These are phyloP conservation scores for Stenodera caucasica DNA, from an alignment of 2,888 invertebrate species.

Conservation along the genomic window DNA sequence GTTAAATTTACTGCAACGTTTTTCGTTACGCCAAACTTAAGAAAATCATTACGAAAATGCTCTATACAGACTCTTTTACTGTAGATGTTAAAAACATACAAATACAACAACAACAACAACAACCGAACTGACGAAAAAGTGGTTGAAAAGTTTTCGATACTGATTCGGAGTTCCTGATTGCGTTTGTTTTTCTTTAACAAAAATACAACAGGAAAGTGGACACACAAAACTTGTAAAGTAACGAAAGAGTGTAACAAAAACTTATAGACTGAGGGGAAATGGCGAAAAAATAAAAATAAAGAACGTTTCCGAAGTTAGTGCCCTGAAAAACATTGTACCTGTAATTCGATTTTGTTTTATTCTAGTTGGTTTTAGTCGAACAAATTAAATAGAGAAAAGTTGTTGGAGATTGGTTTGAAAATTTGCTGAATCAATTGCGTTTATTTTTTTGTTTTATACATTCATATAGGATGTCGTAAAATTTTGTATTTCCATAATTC, in stretches of 20 bases:
- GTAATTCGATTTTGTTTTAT: neutral
- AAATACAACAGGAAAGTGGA: conserved; percentile 28
- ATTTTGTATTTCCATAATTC: neutral
- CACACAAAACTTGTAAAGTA: conserved; percentile 2
- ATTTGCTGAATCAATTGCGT: neutral
- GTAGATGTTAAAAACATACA: conserved; percentile 22
- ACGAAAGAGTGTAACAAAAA: neutral
- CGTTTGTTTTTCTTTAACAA: conserved; percentile 32
- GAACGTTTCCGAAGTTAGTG: neutral
- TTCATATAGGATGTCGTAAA: neutral
- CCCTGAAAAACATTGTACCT: neutral
- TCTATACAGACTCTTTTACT: conserved; percentile 27
- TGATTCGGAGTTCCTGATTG: conserved; percentile 32
- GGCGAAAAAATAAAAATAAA: neutral
- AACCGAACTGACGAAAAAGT: neutral
- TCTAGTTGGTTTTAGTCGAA: neutral
- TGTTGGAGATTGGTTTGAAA: neutral
- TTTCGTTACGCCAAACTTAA: conserved; percentile 17
- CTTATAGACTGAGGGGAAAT: neutral
- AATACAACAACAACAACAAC: neutral
- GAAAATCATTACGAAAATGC: conserved; percentile 29
- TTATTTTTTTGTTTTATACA: neutral
- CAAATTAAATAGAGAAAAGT: neutral
- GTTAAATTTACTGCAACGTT: conserved; percentile 25
- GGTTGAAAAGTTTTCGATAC: conserved; percentile 1